Base-by-base conservation (phyloP, 2,797 vertebrate genomes). In the Gobionotothen gibberifrons region DNA sequence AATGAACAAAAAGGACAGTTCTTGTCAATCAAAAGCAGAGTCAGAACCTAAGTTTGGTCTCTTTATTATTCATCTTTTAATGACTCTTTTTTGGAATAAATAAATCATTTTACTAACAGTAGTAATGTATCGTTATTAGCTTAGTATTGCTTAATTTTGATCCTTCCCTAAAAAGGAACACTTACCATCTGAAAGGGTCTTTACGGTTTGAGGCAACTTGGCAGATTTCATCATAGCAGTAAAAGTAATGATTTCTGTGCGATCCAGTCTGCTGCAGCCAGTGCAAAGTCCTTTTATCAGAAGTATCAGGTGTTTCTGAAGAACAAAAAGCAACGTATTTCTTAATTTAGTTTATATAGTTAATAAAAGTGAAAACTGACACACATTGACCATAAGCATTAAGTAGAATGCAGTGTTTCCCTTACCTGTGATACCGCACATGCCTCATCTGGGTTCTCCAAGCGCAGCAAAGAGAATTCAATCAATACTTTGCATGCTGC, bases 191-290 rank as follows among this genome's bases (percentile, higher is more conserved):
- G 98, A 99, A 76, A 99, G 97, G 0, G 98, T 99, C 94, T 98
- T 99, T 88, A 99, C 93, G 6, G 98, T 99, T 90, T 98, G 97
- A 57, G 98, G 98, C 89, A 99, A 95, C 90, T 98, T 99, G 84
- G 98, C 98, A 3, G 98, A 99, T 83, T 99, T 99, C 98, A 99
- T 99, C 98, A 99, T 99, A 2, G 98, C 98, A 10, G 98, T 99
- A 86, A 99, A 99, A 36, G 98, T 99, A 82, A 99, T 99, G 62
- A 99, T 99, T 85, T 99, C 98, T 0, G 98, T 99, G 51, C 98
- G 95, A 92, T 99, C 98, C 65, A 99, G 92, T 78, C 98, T 96
- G 94, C 98, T 99, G 92, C 96, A 97, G 82, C 98, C 98, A 0
- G 97, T 99, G 88, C 98, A 99, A 80, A 99, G 94, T 82, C 98